Evolutionary conservation across 2,113 vertebrate genomes (phyloP), one percentile per base, ranked within the genome.

Genomic region (Nothocercus nigrocapillus): DNA sequence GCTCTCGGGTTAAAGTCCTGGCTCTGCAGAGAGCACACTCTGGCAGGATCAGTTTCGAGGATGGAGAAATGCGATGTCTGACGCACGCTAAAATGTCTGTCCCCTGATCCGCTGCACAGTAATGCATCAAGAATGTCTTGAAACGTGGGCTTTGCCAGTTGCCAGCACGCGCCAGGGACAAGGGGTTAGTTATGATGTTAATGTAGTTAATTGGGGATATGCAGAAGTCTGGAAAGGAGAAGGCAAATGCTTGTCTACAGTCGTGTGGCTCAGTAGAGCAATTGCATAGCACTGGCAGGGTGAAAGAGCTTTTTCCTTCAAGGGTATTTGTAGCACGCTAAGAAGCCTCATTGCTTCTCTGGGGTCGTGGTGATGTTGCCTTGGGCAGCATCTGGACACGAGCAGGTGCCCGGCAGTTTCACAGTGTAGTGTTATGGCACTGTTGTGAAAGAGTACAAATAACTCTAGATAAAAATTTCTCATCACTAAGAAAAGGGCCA

Each of bases 21-120:
- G 95, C 93, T 89, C 77, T 93, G 83, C 49, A 36, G 77, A 73
- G 77, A 96, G 93, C 95, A 96, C 96, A 93, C 83, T 90, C 62
- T 0, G 21, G 74, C 92, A 95, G 92, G 94, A 96, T 93, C 91
- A 93, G 92, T 96, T 96, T 95, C 93, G 66, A 95, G 93, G 93
- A 96, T 93, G 92, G 88, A 96, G 94, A 94, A 97, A 96, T 93
- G 90, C 1, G 81, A 93, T 79, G 88, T 93, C 85, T 94, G 95
- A 96, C 83, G 88, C 94, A 96, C 54, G 7, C 88, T 64, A 36
- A 72, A 92, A 94, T 90, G 93, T 91, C 96, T 94, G 91, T 79
- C 81, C 83, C 77, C 87, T 70, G 92, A 95, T 90, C 93, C 0
- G 1, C 93, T 92, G 83, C 21, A n/a, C 73, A 87, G 92, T 75